phyloP scores from a whole-genome alignment of 1,140 invertebrate genomes.

The Lutraria rhynchaena region DNA sequence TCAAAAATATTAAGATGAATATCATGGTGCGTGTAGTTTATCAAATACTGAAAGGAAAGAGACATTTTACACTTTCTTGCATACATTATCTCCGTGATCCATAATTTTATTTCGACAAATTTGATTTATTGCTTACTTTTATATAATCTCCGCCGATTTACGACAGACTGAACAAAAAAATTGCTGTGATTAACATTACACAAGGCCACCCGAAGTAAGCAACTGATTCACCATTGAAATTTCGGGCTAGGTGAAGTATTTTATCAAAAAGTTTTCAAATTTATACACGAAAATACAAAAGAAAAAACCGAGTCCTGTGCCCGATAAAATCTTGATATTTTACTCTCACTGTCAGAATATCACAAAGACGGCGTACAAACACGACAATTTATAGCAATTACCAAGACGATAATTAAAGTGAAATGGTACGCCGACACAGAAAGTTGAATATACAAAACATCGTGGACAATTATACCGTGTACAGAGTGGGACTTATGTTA shows the following conservation, averaged over 20 bases:
- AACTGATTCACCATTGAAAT: slow-evolving; percentile 28
- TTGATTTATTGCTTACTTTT: slow-evolving; percentile 51
- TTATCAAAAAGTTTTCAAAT: slow-evolving; percentile 38
- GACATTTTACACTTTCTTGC: slow-evolving; percentile 27
- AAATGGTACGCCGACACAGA: slow-evolving; percentile 28
- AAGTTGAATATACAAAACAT: too few relatives aligned
- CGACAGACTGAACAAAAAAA: slow-evolving; percentile 13
- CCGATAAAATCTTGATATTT: slow-evolving; percentile 59
- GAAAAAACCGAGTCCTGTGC: slow-evolving; percentile 5
- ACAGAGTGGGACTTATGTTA: too few relatives aligned
- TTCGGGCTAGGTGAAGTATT: slow-evolving; percentile 31
- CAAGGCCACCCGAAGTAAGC: slow-evolving; percentile 31
- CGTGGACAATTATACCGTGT: too few relatives aligned
- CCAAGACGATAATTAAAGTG: slow-evolving; percentile 47
- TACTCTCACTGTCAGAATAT: slow-evolving; percentile 50
- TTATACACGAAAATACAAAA: slow-evolving; percentile 45
- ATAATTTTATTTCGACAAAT: slow-evolving; percentile 13
- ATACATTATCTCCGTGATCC: slow-evolving; percentile 19
- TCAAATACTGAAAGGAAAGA: slow-evolving; percentile 19
- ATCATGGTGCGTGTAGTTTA: not conserved
- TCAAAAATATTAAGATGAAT: slow-evolving; percentile 1
- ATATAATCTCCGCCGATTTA: slow-evolving; percentile 26
- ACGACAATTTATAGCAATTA: slow-evolving; percentile 58
- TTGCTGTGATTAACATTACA: slow-evolving; percentile 34
- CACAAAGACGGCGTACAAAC: slow-evolving; percentile 6